Evolutionary conservation across 2,888 invertebrate species (phyloP), one percentile per base, ranked within the genome.

Genomic region (Rambutsinella grinnellia): DNA sequence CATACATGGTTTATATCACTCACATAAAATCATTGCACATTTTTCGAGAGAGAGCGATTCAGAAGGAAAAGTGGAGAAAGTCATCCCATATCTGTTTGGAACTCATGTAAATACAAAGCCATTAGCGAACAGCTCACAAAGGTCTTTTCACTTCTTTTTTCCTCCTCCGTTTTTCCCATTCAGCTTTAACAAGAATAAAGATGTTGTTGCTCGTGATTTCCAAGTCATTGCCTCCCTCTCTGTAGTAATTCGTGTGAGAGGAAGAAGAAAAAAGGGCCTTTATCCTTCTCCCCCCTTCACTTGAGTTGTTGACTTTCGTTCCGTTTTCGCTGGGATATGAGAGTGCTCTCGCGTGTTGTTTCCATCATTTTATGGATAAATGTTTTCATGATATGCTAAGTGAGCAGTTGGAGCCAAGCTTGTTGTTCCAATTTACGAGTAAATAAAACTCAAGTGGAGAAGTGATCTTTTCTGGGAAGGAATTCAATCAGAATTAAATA

Each of bases 191-290:
- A 36, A 65, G 10, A 78, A 80, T 72, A 80, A 80, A 80, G 78
- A 80, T 76, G 78, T 78, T 80, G 36, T 76, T 60, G 58, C 62
- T 62, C 65, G 57, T 69, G 70, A 77, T 80, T 79, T 80, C 80
- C 80, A 78, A 80, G 78, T 76, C 78, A 78, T 76, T 80, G 77
- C 78, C 56, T 76, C 61, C 61, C 54, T 51, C 66, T 66, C 36
- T 19, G 36, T 67, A 44, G 15, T n/a, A 17, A 17, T 26, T 47
- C 49, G 46, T 27, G 26, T 61, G 46, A 26, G 61, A 47, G 13
- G 36, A 36, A 13, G 36, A 13, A 36, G 13, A 36, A 36, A 36
- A 36, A 36, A 36, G n/a, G 24, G 27, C 2, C 27, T n/a, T 61
- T 65, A 23, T 62, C 62, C 36, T 8, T 23, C 44, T 53, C n/a